Evolutionary conservation across 2,113 vertebrate genomes (phyloP).

Genomic region (Oophaga pumilio): DNA sequence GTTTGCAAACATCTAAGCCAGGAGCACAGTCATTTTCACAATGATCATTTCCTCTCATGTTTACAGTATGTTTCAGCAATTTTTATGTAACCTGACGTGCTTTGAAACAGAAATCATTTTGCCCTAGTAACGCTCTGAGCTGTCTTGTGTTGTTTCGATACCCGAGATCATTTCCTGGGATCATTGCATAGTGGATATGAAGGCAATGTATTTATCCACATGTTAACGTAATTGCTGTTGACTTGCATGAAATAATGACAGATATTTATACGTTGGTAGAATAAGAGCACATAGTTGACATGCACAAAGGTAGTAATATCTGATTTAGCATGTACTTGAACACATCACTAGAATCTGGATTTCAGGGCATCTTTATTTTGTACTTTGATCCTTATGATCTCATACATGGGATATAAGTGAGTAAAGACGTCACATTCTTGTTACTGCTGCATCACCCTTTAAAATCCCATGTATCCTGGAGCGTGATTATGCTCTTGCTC

Average conservation of each 20-base stretch:
- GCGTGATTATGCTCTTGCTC: no score
- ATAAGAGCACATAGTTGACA: not conserved
- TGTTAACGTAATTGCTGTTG: not conserved
- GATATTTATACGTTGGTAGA: no score
- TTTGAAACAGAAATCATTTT: not conserved
- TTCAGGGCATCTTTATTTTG: not conserved
- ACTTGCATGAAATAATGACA: not conserved
- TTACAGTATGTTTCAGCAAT: not conserved
- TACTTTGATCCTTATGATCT: no score
- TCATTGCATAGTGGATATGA: not conserved
- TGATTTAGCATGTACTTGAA: not conserved
- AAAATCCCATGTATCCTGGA: no score
- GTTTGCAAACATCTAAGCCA: not conserved
- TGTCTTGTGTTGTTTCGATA: conserved; percentile 15
- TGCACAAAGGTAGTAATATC: not conserved
- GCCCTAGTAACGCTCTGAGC: not conserved
- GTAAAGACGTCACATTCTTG: not conserved
- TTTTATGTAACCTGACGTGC: conserved; percentile 11
- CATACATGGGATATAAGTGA: no score
- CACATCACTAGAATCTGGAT: not conserved
- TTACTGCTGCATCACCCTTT: no score
- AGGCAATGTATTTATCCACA: not conserved
- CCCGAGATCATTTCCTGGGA: not conserved
- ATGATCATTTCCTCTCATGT: not conserved
- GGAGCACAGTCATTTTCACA: not conserved